Percentiles rank a stretch among this genome's conserved stretches.
These are phyloP conservation scores for Parotocinclus haroldoi DNA, from an alignment of 2,797 vertebrate species.

Conservation along the genomic window DNA sequence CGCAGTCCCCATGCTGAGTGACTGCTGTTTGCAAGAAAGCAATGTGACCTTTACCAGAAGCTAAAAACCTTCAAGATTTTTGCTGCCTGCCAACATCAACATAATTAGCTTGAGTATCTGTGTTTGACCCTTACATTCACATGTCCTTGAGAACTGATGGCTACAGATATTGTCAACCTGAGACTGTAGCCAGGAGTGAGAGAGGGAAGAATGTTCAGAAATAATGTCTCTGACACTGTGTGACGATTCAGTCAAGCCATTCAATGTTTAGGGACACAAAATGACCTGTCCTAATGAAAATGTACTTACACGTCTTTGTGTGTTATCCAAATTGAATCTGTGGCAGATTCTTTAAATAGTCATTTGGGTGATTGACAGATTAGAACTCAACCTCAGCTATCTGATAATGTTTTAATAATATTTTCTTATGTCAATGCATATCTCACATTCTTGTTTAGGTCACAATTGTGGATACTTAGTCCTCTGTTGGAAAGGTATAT, in stretches of 20 bases:
- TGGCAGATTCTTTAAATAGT: not conserved
- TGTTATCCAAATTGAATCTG: not conserved
- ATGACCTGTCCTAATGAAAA: not conserved
- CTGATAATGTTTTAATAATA: conserved; percentile 6
- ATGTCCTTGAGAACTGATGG: conserved; percentile 70
- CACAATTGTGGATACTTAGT: not conserved
- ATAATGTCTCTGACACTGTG: conserved; percentile 32
- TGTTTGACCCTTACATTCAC: conserved; percentile 65
- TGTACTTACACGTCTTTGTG: not conserved
- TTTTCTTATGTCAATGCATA: not conserved
- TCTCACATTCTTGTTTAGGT: not conserved
- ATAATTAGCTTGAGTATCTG: conserved; percentile 74
- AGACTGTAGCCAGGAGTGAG: conserved; percentile 36
- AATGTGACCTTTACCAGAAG: conserved; percentile 71
- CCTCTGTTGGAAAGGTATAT: not conserved
- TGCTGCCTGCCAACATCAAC: conserved; percentile 71
- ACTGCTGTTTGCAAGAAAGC: conserved; percentile 64
- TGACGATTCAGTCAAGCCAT: conserved; percentile 31
- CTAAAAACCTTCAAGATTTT: conserved; percentile 74
- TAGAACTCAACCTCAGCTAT: not conserved
- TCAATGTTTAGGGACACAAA: not conserved
- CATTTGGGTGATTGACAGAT: not conserved
- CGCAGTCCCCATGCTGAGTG: conserved; percentile 63
- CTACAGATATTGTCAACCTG: conserved; percentile 69
- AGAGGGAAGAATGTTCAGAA: conserved; percentile 31